Evolutionary conservation across 2,797 vertebrate species (phyloP), one percentile per base, ranked within the genome.

Genomic region (Pseudopleuronectes americanus): DNA sequence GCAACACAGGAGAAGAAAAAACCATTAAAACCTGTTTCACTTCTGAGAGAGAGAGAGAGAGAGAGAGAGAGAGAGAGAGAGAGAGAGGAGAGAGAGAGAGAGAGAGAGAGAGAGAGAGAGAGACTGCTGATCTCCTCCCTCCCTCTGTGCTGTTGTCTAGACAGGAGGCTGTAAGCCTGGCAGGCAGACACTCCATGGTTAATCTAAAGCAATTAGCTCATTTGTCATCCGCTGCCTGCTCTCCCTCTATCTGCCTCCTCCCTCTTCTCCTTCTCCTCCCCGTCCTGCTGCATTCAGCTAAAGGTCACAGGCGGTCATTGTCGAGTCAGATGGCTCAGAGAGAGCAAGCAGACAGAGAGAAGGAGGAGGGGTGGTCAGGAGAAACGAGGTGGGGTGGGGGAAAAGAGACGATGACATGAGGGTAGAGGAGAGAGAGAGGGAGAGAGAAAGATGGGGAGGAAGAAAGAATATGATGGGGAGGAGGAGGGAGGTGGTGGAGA

Each of bases 131-230:
- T 80, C 74, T 63, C 82, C n/a, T 77, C 82, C 85, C 80, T 86
- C 89, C 84, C 85, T 80, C 83, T 83, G 81, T 33, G 74, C 62
- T 31, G 74, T 58, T 56, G 87, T 89, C 87, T 87, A 88, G 87
- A 89, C 86, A 81, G 83, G 65, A 79, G 85, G 82, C 84, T 60
- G 74, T 4, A 45, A 70, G 83, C 83, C 84, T 64, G 62, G 73
- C 81, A 78, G 85, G 70, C 84, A 87, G 80, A 78, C 84, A 81
- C 86, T 87, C 71, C 73, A 85, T 38, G 85, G 74, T 84, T 90
- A 85, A 91, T 89, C 87, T 80, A 57, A 89, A 88, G 84, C 88
- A 91, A 90, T 91, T 90, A 89, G 87, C 85, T 91, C 87, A 86
- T 91, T 87, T 90, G 85, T 91, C 88, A 88, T 84, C 79, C 74